phyloP scores from a whole-genome alignment of 2,888 invertebrate species.

The Cactoblastis cactorum region DNA sequence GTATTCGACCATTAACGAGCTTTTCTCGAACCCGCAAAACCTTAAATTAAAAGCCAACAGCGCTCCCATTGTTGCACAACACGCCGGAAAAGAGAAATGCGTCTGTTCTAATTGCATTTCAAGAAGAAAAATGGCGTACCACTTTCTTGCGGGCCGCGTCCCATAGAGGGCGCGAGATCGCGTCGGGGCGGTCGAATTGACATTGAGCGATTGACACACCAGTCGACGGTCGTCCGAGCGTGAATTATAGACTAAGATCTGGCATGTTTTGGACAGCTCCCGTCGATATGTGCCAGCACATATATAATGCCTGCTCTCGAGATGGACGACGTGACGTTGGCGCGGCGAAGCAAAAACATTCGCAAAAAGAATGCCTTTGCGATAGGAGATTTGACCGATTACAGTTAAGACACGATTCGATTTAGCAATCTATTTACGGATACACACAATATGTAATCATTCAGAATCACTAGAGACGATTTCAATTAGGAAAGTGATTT shows the following conservation, averaged over 20 bases:
- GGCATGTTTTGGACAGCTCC: conserved; percentile 47
- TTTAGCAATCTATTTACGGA: not conserved
- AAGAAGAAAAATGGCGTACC: conserved; percentile 61
- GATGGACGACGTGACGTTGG: conserved; percentile 16
- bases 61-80: conserved; percentile 47
- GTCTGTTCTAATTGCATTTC: conserved; percentile 65
- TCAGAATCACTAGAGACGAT: conserved; percentile 30
- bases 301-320: conserved; percentile 25
- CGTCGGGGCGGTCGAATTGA: conserved; percentile 50
- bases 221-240: conserved; percentile 42
- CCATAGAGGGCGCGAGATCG: conserved; percentile 51
- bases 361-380: conserved; percentile 3
- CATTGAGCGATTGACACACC: conserved; percentile 59
- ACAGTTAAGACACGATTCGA: not conserved
- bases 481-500: conserved; percentile 56
- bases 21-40: conserved; percentile 18
- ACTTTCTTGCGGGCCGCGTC: conserved; percentile 54
- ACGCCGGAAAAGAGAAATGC: conserved; percentile 53
- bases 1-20: conserved; percentile 20
- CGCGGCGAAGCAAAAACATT: conserved; percentile 11
- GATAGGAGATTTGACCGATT: not conserved
- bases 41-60: conserved; percentile 43
- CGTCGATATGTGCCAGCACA: conserved; percentile 32
- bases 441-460: not conserved
- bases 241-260: conserved; percentile 51